Percentiles rank a stretch among this genome's conserved stretches.
These are phyloP conservation scores for Drosophila buzzatii DNA, from an alignment of 2,888 invertebrate species.

Conservation along the genomic window DNA sequence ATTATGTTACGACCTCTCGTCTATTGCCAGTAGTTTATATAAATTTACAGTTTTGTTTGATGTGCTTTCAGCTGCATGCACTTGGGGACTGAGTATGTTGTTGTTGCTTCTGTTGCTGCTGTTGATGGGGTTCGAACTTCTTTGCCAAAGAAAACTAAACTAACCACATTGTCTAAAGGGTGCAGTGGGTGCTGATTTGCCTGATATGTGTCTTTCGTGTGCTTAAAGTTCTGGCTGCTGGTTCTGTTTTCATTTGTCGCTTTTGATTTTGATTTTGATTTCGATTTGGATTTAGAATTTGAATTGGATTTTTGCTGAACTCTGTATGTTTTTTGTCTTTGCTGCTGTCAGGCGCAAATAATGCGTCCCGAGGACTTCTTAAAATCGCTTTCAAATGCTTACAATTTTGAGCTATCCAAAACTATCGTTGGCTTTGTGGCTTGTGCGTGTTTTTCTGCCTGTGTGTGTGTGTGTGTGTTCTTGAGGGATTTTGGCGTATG, in stretches of 20 bases:
- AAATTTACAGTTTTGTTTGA: slow-evolving; percentile 76
- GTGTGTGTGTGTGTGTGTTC: background rate
- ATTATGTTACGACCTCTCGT: slow-evolving; percentile 81
- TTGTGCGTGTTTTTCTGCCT: background rate
- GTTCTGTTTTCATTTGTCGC: slow-evolving; percentile 55
- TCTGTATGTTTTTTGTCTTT: slow-evolving; percentile 51
- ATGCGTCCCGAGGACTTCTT: slow-evolving; percentile 53
- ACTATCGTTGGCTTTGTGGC: slow-evolving; percentile 50
- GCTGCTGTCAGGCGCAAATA: slow-evolving; percentile 63
- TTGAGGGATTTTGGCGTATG: slow-evolving; percentile 38
- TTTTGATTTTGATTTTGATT: slow-evolving; percentile 59
- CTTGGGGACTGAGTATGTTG: slow-evolving; percentile 34
- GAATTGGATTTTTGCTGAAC: slow-evolving; percentile 57
- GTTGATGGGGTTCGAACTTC: slow-evolving; percentile 58
- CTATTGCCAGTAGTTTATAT: slow-evolving; percentile 77
- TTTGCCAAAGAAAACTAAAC: slow-evolving; percentile 70
- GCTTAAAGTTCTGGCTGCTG: slow-evolving; percentile 66
- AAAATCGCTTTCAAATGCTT: slow-evolving; percentile 28
- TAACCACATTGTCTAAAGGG: slow-evolving; percentile 75
- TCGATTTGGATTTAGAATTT: slow-evolving; percentile 39
- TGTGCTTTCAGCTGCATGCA: slow-evolving; percentile 70
- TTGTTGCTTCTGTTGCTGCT: slow-evolving; percentile 2
- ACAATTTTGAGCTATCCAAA: slow-evolving; percentile 43
- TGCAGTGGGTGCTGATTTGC: slow-evolving; percentile 21
- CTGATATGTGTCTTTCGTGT: slow-evolving; percentile 44